Base-by-base conservation (phyloP, 2,888 invertebrate genomes). In the Drosophila mulleri region DNA sequence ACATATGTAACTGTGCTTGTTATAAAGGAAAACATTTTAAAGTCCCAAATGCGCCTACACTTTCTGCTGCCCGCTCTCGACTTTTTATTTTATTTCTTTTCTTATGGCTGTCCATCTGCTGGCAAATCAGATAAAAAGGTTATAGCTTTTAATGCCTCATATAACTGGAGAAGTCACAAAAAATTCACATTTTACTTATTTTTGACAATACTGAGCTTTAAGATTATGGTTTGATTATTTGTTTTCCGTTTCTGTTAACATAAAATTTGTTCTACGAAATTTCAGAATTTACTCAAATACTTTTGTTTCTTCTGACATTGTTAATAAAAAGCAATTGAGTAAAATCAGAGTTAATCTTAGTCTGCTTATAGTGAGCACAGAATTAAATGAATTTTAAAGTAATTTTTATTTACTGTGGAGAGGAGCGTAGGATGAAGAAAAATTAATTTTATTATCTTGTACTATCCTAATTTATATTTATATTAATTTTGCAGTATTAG, bases 41-140 rank as follows among this genome's bases (percentile, higher is more conserved):
- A 48, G 32, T 11, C 18, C 3, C 35, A 56, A 37, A 50, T 57
- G 29, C 39, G 23, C n/a, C 20, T 32, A 32, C 2, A 23, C 29
- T 29, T 39, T 37, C 5, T 14, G 5, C 12, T 62, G 1, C 16
- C 12, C 5, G 39, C 39, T 8, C 8, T 26, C 2, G 0, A 1
- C 41, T 48, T 16, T 41, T 65, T 14, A 29, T 50, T 42, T 29
- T 39, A 32, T 65, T 32, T 32, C 48, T 5, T 35, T 52, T 52
- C 52, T 20, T 20, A 9, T 20, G 20, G 18, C 50, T 11, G 29
- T 48, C 32, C 48, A 48, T n/a, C n/a, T 29, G 23, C n/a, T 12
- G 12, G 12, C n/a, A 18, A 50, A 50, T 50, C 50, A 32, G 50
- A 50, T 50, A 50, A 32, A 50, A 18, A 50, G 12, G 50, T 12